phyloP scores from a whole-genome alignment of 1,140 invertebrate species.

The Drosophila mauritiana region DNA sequence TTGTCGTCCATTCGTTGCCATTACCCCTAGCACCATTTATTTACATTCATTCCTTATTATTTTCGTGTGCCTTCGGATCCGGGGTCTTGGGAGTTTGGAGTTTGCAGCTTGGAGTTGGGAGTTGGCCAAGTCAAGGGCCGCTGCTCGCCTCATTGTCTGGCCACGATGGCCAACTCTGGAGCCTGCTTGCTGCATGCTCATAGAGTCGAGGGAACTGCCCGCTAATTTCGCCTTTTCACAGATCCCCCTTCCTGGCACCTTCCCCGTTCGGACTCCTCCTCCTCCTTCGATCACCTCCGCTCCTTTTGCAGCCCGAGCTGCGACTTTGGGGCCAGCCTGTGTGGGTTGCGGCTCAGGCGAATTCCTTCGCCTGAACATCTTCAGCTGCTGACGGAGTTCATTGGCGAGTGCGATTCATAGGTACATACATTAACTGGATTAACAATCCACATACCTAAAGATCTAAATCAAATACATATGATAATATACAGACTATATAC shows the following conservation, averaged over 20 bases:
- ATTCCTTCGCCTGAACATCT: slow-evolving; percentile 27
- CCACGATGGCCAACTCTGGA: slow-evolving; percentile 38
- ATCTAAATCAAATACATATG: background rate
- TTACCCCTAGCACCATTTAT: slow-evolving; percentile 69
- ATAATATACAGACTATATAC: too few relatives aligned
- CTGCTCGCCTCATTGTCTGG: slow-evolving; percentile 77
- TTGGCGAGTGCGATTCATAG: background rate
- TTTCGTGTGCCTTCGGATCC: slow-evolving; percentile 20
- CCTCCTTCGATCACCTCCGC: slow-evolving; percentile 11
- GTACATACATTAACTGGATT: background rate
- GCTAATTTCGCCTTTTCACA: slow-evolving; percentile 81
- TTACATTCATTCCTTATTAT: slow-evolving; percentile 69
- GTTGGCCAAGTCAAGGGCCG: slow-evolving; percentile 68
- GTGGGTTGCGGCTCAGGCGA: slow-evolving; percentile 54
- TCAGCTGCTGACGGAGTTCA: slow-evolving; percentile 9
- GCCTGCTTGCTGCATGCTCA: background rate
- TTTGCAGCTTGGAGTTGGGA: slow-evolving; percentile 15
- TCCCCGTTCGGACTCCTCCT: background rate
- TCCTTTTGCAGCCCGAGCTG: slow-evolving; percentile 35
- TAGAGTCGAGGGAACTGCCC: slow-evolving; percentile 41
- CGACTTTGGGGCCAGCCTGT: slow-evolving; percentile 44
- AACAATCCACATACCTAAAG: background rate
- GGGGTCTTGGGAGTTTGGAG: slow-evolving; percentile 3
- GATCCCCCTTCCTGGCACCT: slow-evolving; percentile 25
- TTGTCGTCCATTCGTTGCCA: slow-evolving; percentile 62